Evolutionary conservation across 2,797 vertebrate genomes (phyloP), one percentile per base, ranked within the genome.

Genomic region (Orientallactaga sibirica): DNA sequence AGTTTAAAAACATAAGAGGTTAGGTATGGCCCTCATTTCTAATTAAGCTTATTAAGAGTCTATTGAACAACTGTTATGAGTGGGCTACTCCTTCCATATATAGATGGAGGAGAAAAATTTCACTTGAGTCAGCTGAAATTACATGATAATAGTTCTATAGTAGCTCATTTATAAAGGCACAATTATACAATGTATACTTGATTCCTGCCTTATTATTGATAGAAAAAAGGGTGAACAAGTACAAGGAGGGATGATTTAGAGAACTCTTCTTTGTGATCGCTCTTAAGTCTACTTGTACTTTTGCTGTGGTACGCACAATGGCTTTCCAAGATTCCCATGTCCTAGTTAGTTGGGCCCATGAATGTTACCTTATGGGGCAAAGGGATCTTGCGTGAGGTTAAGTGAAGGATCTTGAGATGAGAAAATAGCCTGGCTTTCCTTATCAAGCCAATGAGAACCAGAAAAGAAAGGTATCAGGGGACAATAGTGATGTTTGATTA

Each of bases 1-100:
- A 74, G 11, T 22, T 41, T 90, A 19, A 92, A 79, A 74, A 48
- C 48, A 87, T 29, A 81, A 90, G 24, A 88, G 14, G 86, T 80
- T 88, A 91, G 58, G 29, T 2, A 83, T 4, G 76, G 27, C 1
- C 3, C 15, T 90, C 48, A 90, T 33, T 67, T 43, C 4, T 70
- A 85, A 75, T 48, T 91, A 80, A 82, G 2, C 84, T 87, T 9
- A 62, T 74, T 90, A 74, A 14, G 75, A 67, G 48, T 22, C 14
- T 7, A 84, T 7, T 29, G 19, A 81, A 27, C 48, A 68, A 80
- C 24, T 48, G 48, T 10, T 79, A 48, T 76, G 29, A 33, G 12
- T 85, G 61, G 11, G 29, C 12, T 78, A 43, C 2, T 58, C 5
- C 9, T 76, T 86, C 29, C 7, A 77, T 48, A 80, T 61, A 84